Conservation (phyloP, 1,140 invertebrate species). For the Triops cancriformis region DNA sequence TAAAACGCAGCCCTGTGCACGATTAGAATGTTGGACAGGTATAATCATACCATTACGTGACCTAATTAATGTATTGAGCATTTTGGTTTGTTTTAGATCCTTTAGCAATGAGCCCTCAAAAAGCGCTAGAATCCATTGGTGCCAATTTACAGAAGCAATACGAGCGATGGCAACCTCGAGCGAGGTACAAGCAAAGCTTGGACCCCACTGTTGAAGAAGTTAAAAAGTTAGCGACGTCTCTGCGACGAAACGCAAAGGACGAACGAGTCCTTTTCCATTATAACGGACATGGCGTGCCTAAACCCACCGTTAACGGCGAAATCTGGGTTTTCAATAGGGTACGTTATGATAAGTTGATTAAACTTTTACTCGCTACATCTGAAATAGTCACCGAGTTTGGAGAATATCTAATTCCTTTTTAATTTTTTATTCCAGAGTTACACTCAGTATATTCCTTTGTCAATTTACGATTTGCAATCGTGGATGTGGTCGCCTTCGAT, state of each 20-base stretch:
- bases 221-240: slow-evolving; percentile 88
- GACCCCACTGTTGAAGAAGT: slow-evolving; percentile 96
- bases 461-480: slow-evolving; percentile 93
- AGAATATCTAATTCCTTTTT: not conserved
- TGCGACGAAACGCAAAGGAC: slow-evolving; percentile 96
- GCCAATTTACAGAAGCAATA: slow-evolving; percentile 90
- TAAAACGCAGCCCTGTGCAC: slow-evolving; percentile 91
- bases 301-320: slow-evolving; percentile 95
- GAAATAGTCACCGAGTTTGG: too few relatives aligned
- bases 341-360: slow-evolving; percentile 31
- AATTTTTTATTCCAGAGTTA: slow-evolving; percentile 59
- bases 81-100: slow-evolving; percentile 51
- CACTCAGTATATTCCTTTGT: slow-evolving; percentile 98
- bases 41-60: slow-evolving; percentile 33
- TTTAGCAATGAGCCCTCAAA: slow-evolving; percentile 73
- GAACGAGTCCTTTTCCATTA: slow-evolving; percentile 98
- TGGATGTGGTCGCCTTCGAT: slow-evolving; percentile 99
- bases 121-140: slow-evolving; percentile 89
- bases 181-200: slow-evolving; percentile 88
- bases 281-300: slow-evolving; percentile 98
- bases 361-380: too few relatives aligned
- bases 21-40: slow-evolving; percentile 96
- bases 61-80: not conserved
- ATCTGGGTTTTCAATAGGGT: slow-evolving; percentile 99
- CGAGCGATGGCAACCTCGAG: slow-evolving; percentile 93